Conservation (phyloP, 2,113 vertebrate species). For the Chiloscyllium plagiosum region DNA sequence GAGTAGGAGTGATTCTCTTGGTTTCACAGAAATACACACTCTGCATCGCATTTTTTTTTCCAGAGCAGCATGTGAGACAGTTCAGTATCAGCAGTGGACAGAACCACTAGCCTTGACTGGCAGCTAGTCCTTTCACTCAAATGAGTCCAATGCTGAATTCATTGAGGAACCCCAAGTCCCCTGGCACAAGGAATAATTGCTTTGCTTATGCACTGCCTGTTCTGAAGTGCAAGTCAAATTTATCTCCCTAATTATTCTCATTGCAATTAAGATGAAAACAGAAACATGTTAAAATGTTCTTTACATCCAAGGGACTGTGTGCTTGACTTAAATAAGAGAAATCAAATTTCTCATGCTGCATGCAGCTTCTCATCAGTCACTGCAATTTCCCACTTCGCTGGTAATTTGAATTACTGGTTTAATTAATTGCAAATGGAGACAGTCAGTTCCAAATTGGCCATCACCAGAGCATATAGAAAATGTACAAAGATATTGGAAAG, state of each 20-base stretch:
- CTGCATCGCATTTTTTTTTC: background rate
- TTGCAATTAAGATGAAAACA: background rate
- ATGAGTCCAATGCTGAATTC: background rate
- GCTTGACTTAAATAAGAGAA: background rate
- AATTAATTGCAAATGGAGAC: background rate
- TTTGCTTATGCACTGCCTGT: background rate
- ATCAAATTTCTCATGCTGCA: background rate
- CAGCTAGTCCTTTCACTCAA: background rate
- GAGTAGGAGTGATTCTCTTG: background rate
- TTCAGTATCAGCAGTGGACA: background rate
- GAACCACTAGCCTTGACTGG: background rate
- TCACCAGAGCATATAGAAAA: background rate
- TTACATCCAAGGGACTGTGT: background rate
- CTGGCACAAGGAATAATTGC: background rate
- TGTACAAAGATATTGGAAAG: no score
- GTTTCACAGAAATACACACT: background rate
- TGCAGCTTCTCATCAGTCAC: background rate
- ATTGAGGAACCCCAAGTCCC: background rate
- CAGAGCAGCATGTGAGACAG: background rate
- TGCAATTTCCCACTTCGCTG: background rate
- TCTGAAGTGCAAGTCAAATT: background rate
- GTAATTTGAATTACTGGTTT: background rate
- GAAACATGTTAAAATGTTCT: background rate
- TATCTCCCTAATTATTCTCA: background rate
- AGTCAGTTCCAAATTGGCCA: background rate